A percentile compares a stretch with the other conserved stretches of the same genome.
Conservation (phyloP, 2,797 vertebrate genomes). For the Neopelma chrysocephalum region DNA sequence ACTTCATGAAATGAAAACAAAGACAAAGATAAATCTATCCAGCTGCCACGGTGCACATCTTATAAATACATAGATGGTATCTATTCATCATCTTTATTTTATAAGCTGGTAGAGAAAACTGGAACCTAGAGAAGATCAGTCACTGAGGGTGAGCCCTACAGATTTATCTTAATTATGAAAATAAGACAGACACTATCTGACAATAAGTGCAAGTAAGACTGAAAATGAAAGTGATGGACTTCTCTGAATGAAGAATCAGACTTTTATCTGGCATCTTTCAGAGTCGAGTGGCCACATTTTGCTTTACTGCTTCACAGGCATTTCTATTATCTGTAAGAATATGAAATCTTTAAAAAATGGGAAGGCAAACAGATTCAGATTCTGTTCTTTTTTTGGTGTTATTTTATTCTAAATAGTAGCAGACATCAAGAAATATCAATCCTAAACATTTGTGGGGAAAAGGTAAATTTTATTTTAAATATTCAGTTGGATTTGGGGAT, state of each 20-base stretch:
- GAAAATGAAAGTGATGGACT: conserved; percentile 12
- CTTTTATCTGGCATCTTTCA: background rate
- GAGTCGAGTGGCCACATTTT: background rate
- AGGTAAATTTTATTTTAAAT: background rate
- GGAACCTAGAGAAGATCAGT: conserved; percentile 21
- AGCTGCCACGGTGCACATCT: background rate
- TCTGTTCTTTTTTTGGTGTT: background rate
- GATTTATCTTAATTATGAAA: conserved; percentile 61
- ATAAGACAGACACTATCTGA: conserved; percentile 44
- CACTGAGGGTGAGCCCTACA: conserved; percentile 12
- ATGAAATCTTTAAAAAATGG: background rate
- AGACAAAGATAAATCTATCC: conserved; percentile 17
- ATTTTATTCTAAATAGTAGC: background rate
- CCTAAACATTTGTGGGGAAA: background rate
- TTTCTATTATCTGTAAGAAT: background rate
- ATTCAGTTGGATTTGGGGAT: background rate
- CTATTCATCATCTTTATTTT: conserved; percentile 56
- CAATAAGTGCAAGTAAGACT: background rate
- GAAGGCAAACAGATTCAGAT: background rate
- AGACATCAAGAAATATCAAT: background rate
- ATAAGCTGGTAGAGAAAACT: conserved; percentile 29
- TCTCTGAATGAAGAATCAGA: background rate
- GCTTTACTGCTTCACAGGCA: background rate
- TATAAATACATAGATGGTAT: background rate
- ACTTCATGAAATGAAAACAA: conserved; percentile 33